Conservation (phyloP, 1,140 invertebrate species). For the Zaprionus inermis region DNA sequence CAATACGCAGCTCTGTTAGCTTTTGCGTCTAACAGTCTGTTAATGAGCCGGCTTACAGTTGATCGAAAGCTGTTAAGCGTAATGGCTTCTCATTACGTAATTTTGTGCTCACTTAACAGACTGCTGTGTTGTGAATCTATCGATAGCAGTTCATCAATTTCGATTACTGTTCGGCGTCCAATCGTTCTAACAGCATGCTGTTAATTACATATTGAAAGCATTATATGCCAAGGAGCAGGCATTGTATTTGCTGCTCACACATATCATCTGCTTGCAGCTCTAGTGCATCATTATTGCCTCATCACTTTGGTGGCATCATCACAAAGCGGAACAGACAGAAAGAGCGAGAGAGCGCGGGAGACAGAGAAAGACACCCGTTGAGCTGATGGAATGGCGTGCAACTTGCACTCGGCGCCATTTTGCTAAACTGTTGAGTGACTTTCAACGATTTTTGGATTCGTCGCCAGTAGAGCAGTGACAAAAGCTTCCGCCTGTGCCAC, state of each 20-base stretch:
- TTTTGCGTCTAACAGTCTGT: background rate
- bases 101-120: background rate
- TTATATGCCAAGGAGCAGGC: background rate
- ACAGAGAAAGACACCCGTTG: background rate
- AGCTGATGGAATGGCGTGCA: slow-evolving; percentile 8
- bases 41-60: background rate
- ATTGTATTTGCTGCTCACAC: background rate
- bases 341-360: background rate
- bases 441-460: slow-evolving; percentile 76
- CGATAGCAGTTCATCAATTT: background rate
- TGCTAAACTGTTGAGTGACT: slow-evolving; percentile 79
- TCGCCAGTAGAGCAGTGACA: slow-evolving; percentile 53
- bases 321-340: background rate
- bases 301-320: background rate
- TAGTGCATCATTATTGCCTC: background rate
- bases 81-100: background rate
- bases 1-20: background rate
- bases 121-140: background rate
- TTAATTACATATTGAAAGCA: no score
- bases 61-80: background rate
- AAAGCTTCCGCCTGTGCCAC: slow-evolving; percentile 62
- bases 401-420: slow-evolving; percentile 31
- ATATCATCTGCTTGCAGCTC: slow-evolving; percentile 1
- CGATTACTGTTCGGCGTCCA: background rate
- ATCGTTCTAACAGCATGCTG: background rate